Evolutionary conservation across 2,797 vertebrate species (phyloP).

Genomic region (Phaenicophaeus curvirostris): DNA sequence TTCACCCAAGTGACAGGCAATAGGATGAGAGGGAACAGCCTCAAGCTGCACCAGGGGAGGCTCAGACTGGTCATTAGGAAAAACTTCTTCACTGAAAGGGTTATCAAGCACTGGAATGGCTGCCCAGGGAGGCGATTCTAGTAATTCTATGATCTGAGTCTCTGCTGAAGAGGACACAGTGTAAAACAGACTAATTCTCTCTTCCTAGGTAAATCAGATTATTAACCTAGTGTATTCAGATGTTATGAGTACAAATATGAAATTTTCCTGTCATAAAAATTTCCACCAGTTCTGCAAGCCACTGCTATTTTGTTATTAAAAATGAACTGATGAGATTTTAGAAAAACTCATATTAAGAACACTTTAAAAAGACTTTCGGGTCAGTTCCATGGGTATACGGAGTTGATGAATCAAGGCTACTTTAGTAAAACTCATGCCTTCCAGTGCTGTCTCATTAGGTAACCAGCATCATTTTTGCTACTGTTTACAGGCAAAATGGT

Average conservation of each 20-base stretch:
- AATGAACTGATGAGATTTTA: not conserved
- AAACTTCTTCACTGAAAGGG: no score
- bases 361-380: not conserved
- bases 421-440: constrained; percentile 30
- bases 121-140: no score
- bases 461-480: constrained; percentile 40
- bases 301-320: not conserved
- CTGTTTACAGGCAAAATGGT: constrained; percentile 22
- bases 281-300: not conserved
- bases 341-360: not conserved
- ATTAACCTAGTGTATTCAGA: not conserved
- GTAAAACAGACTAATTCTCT: not conserved
- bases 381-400: not conserved
- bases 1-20: no score
- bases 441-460: not conserved
- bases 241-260: not conserved
- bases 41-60: no score
- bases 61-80: no score
- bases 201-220: no score
- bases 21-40: no score
- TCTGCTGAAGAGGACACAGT: not conserved
- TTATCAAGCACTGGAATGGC: no score
- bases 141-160: not conserved
- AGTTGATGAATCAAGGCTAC: not conserved
- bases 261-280: constrained; percentile 2